Base-by-base conservation (phyloP, 2,113 vertebrate genomes). In the Seriola aureovittata region DNA sequence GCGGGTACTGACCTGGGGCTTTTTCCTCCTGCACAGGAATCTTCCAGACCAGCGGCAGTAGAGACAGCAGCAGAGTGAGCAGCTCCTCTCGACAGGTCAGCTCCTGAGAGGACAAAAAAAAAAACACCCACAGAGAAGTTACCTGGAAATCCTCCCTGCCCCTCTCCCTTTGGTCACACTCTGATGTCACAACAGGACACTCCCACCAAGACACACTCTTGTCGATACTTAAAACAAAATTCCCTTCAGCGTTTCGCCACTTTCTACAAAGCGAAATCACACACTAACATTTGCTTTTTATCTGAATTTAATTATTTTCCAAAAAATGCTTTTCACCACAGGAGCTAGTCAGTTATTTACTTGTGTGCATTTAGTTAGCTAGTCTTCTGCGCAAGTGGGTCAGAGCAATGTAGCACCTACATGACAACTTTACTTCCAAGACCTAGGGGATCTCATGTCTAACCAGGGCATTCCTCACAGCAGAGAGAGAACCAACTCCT, bases 51-150 rank as follows among this genome's bases (percentile, higher is more conserved):
- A 99, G 64, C 0, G 98, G 98, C 59, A 99, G 93, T 60, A 99
- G 96, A 0, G 98, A 99, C 78, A 99, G 92, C 62, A 99, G 96
- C 42, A 99, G 92, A 32, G 97, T 98, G 68, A 99, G 96, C 84
- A 99, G 97, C 90, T 99, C 98, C 91, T 99, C 98, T 44, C 98
- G 96, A 91, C 98, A 99, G 8, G 97, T 98, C 93, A 99, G 85
- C 81, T 98, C 97, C 98, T 99, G 77, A n/a, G 73, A 90, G 86
- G 9, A 29, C 14, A 70, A 70, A 44, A 57, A 76, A 82, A 6
- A 13, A 13, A 58, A 66, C 66, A 73, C 84, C 71, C 85, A 80
- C 69, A 76, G 21, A 73, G 71, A 73, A 25, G 66, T 75, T 75
- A 86, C 66, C 69, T 74, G 68, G 76, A 79, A 80, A 69, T 44